phyloP scores from a whole-genome alignment of 2,113 vertebrate genomes.

The Chloropsis cyanopogon region DNA sequence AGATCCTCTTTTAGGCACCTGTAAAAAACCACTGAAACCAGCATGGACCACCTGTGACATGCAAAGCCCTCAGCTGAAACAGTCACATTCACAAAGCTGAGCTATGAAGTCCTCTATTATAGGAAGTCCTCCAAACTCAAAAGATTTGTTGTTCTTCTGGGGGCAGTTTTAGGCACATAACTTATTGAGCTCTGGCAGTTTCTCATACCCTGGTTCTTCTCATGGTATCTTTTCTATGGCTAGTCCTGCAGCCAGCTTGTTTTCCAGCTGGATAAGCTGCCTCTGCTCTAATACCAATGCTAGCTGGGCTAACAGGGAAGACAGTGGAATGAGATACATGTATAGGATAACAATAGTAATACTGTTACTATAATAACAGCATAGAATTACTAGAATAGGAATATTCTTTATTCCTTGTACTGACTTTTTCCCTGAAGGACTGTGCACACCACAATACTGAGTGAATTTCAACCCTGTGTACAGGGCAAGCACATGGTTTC shows the following conservation, averaged over 20 bases:
- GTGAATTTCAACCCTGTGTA: not conserved
- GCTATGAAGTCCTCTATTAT: not conserved
- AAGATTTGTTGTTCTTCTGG: not conserved
- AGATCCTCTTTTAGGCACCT: not conserved
- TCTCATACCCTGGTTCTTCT: not conserved
- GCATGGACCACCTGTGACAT: not conserved
- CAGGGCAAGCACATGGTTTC: not conserved
- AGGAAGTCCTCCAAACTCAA: not conserved
- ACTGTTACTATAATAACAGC: not conserved
- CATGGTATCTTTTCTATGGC: not conserved
- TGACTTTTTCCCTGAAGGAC: not conserved
- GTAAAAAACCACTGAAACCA: not conserved
- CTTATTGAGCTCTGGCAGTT: not conserved
- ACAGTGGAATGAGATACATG: not conserved
- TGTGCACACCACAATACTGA: not conserved
- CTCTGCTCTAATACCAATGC: not conserved
- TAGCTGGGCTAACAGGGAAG: not conserved
- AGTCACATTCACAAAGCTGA: not conserved
- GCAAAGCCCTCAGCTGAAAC: not conserved
- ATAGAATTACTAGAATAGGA: not conserved
- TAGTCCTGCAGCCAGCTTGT: not conserved
- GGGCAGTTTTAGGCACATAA: not conserved
- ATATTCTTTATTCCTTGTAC: not conserved
- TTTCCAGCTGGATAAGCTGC: not conserved
- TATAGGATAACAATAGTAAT: not conserved